These are phyloP conservation scores for Patagioenas fasciata DNA, from an alignment of 2,113 vertebrate genomes.

Conservation along the genomic window DNA sequence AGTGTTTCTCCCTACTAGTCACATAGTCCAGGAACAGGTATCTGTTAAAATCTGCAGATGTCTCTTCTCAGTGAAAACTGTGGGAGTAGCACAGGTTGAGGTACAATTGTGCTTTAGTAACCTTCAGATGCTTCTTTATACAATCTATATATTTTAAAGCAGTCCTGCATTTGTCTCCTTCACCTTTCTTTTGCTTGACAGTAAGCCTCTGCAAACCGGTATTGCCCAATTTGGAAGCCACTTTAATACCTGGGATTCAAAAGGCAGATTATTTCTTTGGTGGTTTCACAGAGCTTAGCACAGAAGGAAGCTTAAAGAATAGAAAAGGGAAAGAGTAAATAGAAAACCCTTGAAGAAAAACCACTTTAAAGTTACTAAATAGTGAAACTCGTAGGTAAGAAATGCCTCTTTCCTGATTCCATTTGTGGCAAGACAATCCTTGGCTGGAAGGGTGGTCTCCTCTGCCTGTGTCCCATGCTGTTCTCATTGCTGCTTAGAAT, in stretches of 20 bases:
- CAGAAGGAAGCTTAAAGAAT: not conserved
- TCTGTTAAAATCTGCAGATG: not conserved
- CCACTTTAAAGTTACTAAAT: not conserved
- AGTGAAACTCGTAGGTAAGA: not conserved
- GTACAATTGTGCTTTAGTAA: not conserved
- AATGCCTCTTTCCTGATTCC: not conserved
- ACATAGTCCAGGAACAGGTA: not conserved
- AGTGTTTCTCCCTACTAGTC: not conserved
- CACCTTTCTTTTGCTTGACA: not conserved
- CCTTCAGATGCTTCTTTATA: not conserved
- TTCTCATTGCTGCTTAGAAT: not conserved
- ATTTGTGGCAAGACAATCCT: not conserved
- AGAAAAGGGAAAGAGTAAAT: not conserved
- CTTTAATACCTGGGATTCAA: not conserved
- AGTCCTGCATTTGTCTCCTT: not conserved
- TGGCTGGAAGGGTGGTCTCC: accelerated
- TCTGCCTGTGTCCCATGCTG: not conserved
- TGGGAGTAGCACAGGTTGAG: not conserved
- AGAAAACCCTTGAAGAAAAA: not conserved
- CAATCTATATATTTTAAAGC: not conserved
- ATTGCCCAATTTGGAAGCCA: not conserved
- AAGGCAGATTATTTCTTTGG: not conserved
- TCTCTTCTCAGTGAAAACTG: not conserved
- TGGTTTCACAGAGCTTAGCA: not conserved
- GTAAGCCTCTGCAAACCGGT: not conserved